These are phyloP conservation scores for Oxyteleia sp. DNA, from an alignment of 2,888 invertebrate species.

Conservation along the genomic window DNA sequence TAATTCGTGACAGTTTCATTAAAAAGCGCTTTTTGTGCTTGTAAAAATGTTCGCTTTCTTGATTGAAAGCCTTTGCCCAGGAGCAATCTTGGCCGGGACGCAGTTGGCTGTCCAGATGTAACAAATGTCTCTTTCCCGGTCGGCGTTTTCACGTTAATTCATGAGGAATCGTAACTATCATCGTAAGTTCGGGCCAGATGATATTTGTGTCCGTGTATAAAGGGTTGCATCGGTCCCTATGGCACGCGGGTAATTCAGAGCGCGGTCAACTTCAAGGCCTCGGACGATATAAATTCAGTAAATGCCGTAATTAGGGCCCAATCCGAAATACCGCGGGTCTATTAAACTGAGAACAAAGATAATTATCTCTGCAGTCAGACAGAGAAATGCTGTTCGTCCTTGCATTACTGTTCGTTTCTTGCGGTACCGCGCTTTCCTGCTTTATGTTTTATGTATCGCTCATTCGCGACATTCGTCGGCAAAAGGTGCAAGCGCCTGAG, in stretches of 20 bases:
- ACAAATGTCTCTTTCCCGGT: constrained; percentile 81
- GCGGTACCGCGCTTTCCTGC: constrained; percentile 64
- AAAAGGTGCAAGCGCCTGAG: too few species aligned
- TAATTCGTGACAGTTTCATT: too few species aligned
- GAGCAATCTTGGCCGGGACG: constrained; percentile 17
- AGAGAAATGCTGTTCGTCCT: constrained; percentile 49
- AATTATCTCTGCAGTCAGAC: constrained; percentile 82
- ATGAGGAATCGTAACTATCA: constrained; percentile 57
- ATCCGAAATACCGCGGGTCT: constrained; percentile 86
- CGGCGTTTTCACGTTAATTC: constrained; percentile 69
- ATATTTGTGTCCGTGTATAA: constrained; percentile 84
- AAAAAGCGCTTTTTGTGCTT: constrained; percentile 3
- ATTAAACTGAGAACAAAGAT: constrained; percentile 86
- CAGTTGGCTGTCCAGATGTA: constrained; percentile 75
- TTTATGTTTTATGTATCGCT: constrained; percentile 56
- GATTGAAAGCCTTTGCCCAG: constrained; percentile 8
- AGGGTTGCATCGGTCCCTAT: constrained; percentile 43
- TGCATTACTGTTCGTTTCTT: constrained; percentile 83
- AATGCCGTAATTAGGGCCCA: constrained; percentile 86
- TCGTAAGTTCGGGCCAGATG: constrained; percentile 62
- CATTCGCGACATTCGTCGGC: too few species aligned
- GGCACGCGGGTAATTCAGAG: constrained; percentile 78
- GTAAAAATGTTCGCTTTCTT: constrained; percentile 2
- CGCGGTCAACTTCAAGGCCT: constrained; percentile 80
- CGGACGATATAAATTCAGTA: constrained; percentile 85